phyloP scores from a whole-genome alignment of 1,140 invertebrate genomes.

The Sycophila sp. region DNA sequence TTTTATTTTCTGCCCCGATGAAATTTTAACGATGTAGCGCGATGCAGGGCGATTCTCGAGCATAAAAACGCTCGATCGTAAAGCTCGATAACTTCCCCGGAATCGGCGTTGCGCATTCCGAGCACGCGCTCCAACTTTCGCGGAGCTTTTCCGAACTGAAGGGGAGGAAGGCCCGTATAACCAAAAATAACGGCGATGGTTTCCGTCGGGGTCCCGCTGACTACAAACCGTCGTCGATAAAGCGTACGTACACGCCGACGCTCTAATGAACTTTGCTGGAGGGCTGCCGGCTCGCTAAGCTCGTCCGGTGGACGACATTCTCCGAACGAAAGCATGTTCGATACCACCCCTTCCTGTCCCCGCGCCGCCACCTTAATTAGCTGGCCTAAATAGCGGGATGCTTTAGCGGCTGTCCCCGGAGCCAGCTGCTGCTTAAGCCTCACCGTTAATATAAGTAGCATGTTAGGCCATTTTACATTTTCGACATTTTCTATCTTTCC shows the following conservation, averaged over 20 bases:
- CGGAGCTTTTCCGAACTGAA: not conserved
- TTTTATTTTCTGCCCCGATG: no score
- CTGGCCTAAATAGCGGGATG: not conserved
- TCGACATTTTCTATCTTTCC: no score
- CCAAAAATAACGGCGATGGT: conserved; percentile 6
- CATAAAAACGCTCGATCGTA: no score
- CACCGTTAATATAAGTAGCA: no score
- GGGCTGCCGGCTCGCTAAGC: not conserved
- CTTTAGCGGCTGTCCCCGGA: not conserved
- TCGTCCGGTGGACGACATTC: not conserved
- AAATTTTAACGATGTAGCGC: no score
- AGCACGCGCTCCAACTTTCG: not conserved
- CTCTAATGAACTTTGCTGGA: conserved; percentile 12
- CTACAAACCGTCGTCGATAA: conserved; percentile 15
- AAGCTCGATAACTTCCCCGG: no score
- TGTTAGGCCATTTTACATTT: no score
- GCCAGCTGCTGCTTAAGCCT: no score
- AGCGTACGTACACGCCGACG: not conserved
- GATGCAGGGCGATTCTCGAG: no score
- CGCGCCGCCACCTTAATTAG: not conserved
- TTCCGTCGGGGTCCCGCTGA: not conserved
- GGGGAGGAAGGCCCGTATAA: not conserved
- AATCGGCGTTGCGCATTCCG: no score
- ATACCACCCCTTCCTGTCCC: not conserved
- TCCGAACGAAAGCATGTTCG: not conserved